Conservation (phyloP, 2,888 invertebrate genomes). For the Aplocera efformata region DNA sequence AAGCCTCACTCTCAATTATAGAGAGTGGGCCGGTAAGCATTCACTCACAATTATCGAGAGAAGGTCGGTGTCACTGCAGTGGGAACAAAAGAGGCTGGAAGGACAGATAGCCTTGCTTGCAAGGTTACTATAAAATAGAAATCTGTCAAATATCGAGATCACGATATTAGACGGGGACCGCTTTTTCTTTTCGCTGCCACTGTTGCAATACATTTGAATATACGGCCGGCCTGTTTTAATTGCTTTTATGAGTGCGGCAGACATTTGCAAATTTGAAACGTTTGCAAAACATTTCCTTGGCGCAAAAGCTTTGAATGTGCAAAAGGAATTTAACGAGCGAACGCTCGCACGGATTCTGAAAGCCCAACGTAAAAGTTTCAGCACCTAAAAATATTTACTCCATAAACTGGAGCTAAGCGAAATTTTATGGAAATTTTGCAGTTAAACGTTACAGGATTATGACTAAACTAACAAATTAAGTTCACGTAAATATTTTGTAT, state of each 20-base stretch:
- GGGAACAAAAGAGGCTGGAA: too few relatives aligned
- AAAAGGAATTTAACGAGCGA: slow-evolving; percentile 13
- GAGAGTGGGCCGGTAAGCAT: too few relatives aligned
- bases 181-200: slow-evolving; percentile 17
- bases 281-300: not conserved
- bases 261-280: slow-evolving; percentile 5
- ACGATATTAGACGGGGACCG: slow-evolving; percentile 16
- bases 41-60: too few relatives aligned
- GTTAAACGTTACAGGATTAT: slow-evolving; percentile 10
- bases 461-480: slow-evolving; percentile 19
- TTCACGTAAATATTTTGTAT: slow-evolving; percentile 4
- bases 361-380: slow-evolving; percentile 15
- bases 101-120: too few relatives aligned
- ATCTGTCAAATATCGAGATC: slow-evolving; percentile 10
- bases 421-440: slow-evolving; percentile 20
- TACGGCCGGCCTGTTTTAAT: slow-evolving; percentile 10
- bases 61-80: too few relatives aligned
- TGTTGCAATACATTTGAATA: slow-evolving; percentile 20
- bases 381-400: slow-evolving; percentile 9
- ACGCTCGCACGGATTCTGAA: slow-evolving; percentile 12
- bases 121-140: not conserved
- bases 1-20: too few relatives aligned
- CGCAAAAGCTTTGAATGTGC: slow-evolving; percentile 2
- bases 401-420: slow-evolving; percentile 8
- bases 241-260: slow-evolving; percentile 10